These are phyloP conservation scores for Corydoras maculifer DNA, from an alignment of 2,113 vertebrate species.

Conservation along the genomic window DNA sequence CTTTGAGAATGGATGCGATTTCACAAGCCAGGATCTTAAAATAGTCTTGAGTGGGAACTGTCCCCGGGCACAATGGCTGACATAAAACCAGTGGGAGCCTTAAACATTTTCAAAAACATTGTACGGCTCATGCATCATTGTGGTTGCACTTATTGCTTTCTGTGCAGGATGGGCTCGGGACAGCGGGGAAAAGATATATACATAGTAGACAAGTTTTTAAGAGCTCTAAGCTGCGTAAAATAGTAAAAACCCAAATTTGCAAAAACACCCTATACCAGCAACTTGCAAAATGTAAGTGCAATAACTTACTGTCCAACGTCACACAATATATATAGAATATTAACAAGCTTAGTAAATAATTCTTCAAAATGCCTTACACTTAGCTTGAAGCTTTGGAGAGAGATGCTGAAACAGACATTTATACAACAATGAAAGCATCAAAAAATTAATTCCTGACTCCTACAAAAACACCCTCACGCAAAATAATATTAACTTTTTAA, in stretches of 20 bases:
- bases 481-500: slow-evolving; percentile 47
- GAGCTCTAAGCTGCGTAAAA: slow-evolving; percentile 2
- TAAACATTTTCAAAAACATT: not conserved
- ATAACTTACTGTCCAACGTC: slow-evolving; percentile 75
- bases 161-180: slow-evolving; percentile 5
- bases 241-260: not conserved
- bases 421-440: slow-evolving; percentile 28
- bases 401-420: slow-evolving; percentile 19
- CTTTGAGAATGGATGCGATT: slow-evolving; percentile 28
- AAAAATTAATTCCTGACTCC: slow-evolving; percentile 35
- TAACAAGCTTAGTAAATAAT: slow-evolving; percentile 55
- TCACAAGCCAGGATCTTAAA: slow-evolving; percentile 28
- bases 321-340: slow-evolving; percentile 55
- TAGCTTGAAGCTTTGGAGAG: slow-evolving; percentile 55
- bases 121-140: slow-evolving; percentile 5
- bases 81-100: slow-evolving; percentile 2
- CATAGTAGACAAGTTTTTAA: not conserved
- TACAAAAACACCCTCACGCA: slow-evolving; percentile 40
- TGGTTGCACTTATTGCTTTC: not conserved
- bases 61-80: slow-evolving; percentile 7
- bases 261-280: slow-evolving; percentile 8
- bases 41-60: slow-evolving; percentile 23
- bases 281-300: slow-evolving; percentile 63
- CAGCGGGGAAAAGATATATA: not conserved
- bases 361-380: slow-evolving; percentile 50